Percentiles rank a stretch among this genome's conserved stretches.
Evolutionary conservation across 2,888 invertebrate genomes (phyloP).

Genomic region (Limnephilus marmoratus): DNA sequence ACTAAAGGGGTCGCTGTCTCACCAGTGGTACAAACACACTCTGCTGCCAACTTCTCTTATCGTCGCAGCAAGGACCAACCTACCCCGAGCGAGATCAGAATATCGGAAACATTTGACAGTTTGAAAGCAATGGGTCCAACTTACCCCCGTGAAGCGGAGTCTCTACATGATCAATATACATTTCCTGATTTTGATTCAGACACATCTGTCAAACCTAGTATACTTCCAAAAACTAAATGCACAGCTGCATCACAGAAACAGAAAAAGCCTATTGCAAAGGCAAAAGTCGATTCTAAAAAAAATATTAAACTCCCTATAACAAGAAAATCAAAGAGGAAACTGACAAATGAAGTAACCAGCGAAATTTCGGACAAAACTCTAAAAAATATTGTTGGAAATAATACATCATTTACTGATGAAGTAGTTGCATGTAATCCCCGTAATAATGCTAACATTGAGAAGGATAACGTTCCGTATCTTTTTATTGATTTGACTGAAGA

Average conservation of each 20-base stretch:
- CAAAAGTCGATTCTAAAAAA: not conserved
- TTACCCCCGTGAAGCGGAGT: not conserved
- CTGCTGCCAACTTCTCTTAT: not conserved
- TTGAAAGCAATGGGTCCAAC: conserved; percentile 2
- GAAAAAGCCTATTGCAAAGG: not conserved
- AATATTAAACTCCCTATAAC: not conserved
- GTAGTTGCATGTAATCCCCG: not conserved
- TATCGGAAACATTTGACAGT: not conserved
- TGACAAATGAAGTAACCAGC: not conserved
- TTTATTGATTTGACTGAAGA: not conserved
- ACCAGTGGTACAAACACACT: not conserved
- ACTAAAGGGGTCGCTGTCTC: not conserved
- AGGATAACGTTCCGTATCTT: not conserved
- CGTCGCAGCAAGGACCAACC: not conserved
- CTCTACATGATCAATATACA: not conserved
- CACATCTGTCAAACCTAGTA: not conserved
- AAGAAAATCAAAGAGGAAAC: not conserved
- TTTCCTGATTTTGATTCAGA: not conserved
- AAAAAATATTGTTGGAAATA: not conserved
- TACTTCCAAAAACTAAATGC: not conserved
- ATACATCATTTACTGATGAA: not conserved
- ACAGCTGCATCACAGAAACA: not conserved
- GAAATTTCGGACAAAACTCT: not conserved
- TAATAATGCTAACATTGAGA: not conserved
- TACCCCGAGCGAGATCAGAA: not conserved